A percentile compares a stretch with the other conserved stretches of the same genome.
Conservation (phyloP, 1,140 invertebrate species). For the Hypsibius dujardini region DNA sequence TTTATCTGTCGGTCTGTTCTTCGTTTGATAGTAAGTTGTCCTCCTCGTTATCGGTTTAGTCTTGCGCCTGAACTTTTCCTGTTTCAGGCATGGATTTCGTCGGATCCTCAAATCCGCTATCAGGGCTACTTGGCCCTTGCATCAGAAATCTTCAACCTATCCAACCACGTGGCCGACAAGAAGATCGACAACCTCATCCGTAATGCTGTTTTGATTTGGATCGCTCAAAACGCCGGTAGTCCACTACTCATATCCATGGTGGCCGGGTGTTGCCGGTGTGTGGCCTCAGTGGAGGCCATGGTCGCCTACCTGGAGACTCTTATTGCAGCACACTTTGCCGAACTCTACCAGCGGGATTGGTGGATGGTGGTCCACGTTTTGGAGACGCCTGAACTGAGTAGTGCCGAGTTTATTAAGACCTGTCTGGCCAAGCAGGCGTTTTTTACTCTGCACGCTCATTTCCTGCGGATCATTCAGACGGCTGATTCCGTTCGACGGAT, state of each 20-base stretch:
- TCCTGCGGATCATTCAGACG: not conserved
- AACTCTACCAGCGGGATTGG: not conserved
- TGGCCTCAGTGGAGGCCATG: not conserved
- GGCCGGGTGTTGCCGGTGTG: not conserved
- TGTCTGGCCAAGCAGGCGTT: not conserved
- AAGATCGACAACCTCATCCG: not conserved
- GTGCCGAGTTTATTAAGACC: not conserved
- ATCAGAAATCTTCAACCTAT: not conserved
- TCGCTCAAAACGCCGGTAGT: not conserved
- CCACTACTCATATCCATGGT: slow-evolving; percentile 3
- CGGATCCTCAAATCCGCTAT: not conserved
- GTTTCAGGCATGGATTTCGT: not conserved
- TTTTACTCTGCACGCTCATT: not conserved
- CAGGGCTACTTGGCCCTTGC: not conserved
- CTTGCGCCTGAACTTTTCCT: no score
- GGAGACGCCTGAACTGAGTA: not conserved
- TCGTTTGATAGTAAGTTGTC: no score
- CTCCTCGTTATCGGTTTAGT: no score
- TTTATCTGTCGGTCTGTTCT: no score
- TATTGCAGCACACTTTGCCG: not conserved
- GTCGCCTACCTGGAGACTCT: not conserved
- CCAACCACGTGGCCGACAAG: not conserved
- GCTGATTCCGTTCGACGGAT: not conserved
- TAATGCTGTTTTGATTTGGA: not conserved
- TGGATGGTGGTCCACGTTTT: not conserved